Conservation (phyloP, 2,113 vertebrate genomes). For the Psettodes erumei region DNA sequence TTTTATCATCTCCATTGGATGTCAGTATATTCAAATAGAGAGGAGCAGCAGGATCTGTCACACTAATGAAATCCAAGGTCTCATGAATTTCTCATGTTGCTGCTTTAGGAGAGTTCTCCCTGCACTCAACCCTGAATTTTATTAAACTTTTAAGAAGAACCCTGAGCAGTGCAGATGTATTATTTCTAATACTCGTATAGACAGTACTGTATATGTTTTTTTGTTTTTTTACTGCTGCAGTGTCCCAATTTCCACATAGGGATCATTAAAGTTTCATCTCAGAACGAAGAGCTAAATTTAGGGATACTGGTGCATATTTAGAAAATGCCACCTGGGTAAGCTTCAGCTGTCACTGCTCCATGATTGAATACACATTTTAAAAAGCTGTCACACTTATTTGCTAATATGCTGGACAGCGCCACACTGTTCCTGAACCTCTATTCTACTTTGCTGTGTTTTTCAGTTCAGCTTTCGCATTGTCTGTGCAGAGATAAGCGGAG, state of each 20-base stretch:
- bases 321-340: slow-evolving; percentile 30
- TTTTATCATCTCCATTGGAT: neutral
- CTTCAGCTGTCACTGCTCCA: slow-evolving; percentile 16
- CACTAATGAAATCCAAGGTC: slow-evolving; percentile 4
- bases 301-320: neutral
- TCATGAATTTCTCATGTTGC: slow-evolving; percentile 33
- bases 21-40: neutral
- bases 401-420: slow-evolving; percentile 10
- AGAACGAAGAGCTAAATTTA: slow-evolving; percentile 38
- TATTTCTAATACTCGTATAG: neutral
- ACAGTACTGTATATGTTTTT: slow-evolving; percentile 10
- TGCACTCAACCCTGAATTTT: neutral
- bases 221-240: slow-evolving; percentile 34
- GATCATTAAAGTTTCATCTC: slow-evolving; percentile 52
- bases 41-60: neutral
- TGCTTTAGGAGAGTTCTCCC: slow-evolving; percentile 6
- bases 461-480: slow-evolving; percentile 26
- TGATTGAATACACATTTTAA: slow-evolving; percentile 17
- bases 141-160: slow-evolving; percentile 12
- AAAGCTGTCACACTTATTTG: slow-evolving; percentile 30
- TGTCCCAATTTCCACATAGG: slow-evolving; percentile 42
- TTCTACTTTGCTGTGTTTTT: slow-evolving; percentile 33
- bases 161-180: neutral
- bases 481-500: slow-evolving; percentile 38
- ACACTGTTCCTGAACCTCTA: slow-evolving; percentile 17